Conservation (phyloP, 1,140 invertebrate genomes). For the Acromyrmex charruanus region DNA sequence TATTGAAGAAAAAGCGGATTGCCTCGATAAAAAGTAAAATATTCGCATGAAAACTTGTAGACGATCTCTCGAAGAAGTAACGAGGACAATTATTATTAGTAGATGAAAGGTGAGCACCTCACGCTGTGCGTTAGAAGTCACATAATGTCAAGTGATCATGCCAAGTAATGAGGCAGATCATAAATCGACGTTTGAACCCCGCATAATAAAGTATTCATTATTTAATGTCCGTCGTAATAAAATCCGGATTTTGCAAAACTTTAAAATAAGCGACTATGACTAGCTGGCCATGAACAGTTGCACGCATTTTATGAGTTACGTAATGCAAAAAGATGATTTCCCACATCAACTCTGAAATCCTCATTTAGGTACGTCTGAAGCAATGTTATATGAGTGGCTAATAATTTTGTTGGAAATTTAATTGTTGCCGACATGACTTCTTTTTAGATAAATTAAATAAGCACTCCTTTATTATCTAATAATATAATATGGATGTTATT, state of each 20-base stretch:
- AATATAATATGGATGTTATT: not conserved
- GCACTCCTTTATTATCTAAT: not conserved
- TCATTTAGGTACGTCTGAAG: not conserved
- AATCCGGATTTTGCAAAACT: constrained; percentile 19
- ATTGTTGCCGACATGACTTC: not conserved
- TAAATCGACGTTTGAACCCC: constrained; percentile 60
- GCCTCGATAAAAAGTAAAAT: constrained; percentile 18
- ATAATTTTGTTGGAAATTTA: constrained; percentile 1
- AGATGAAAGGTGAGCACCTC: constrained; percentile 63
- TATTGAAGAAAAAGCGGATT: not conserved
- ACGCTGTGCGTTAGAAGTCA: constrained; percentile 33
- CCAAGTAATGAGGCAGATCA: constrained; percentile 58
- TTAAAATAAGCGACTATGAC: not conserved
- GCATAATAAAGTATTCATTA: constrained; percentile 45
- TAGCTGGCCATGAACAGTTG: not conserved
- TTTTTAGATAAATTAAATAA: not conserved
- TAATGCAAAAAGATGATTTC: not conserved
- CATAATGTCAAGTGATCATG: constrained; percentile 50
- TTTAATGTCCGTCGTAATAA: constrained; percentile 34
- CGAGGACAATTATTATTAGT: constrained; percentile 66
- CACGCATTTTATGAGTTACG: not conserved
- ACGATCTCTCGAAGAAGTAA: constrained; percentile 40
- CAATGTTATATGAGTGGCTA: not conserved
- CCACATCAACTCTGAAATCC: not conserved
- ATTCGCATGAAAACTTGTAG: constrained; percentile 6